phyloP scores from a whole-genome alignment of 2,888 invertebrate genomes.

The Fragum fragum region DNA sequence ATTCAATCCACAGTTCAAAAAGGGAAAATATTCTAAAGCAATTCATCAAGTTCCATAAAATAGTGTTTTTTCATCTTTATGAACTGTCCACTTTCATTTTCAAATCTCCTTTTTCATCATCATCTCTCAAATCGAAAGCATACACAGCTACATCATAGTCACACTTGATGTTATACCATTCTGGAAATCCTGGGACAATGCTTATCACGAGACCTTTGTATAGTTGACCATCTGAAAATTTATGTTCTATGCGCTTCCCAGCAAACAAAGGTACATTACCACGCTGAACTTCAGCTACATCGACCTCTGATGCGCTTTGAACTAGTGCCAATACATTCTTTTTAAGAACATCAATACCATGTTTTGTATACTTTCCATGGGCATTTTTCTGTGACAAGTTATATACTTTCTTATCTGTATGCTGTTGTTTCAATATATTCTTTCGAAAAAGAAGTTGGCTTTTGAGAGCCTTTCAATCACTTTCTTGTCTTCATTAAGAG shows the following conservation, averaged over 20 bases:
- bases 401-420: slow-evolving; percentile 41
- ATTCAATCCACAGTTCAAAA: too few relatives aligned
- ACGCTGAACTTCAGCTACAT: too few relatives aligned
- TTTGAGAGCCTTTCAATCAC: slow-evolving; percentile 46
- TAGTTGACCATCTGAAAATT: background rate
- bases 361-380: slow-evolving; percentile 41
- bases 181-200: background rate
- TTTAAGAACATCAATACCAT: background rate
- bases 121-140: background rate
- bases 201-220: background rate
- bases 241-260: background rate
- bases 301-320: too few relatives aligned
- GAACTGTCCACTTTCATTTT: background rate
- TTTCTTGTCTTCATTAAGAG: slow-evolving; percentile 20
- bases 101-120: background rate
- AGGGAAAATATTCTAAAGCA: too few relatives aligned
- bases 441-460: slow-evolving; percentile 46
- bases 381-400: slow-evolving; percentile 35
- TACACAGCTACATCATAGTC: background rate
- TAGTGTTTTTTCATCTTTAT: too few relatives aligned
- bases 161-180: slow-evolving; percentile 7
- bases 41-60: too few relatives aligned
- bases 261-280: background rate
- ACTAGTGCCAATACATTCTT: too few relatives aligned
- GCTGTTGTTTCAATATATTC: slow-evolving; percentile 49